Evolutionary conservation across 1,140 invertebrate genomes (phyloP).

Genomic region (Wasmannia auropunctata): DNA sequence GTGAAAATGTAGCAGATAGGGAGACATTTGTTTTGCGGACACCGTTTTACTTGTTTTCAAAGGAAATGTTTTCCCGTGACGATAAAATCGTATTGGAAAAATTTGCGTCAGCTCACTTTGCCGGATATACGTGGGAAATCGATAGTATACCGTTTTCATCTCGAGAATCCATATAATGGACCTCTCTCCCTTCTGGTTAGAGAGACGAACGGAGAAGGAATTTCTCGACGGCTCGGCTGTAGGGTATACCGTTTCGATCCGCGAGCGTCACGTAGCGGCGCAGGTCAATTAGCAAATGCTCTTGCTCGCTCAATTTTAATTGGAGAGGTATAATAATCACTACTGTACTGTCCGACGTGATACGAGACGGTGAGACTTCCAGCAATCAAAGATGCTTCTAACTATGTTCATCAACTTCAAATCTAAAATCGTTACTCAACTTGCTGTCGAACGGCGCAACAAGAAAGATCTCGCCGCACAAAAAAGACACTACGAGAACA

Average conservation of each 20-base stretch:
- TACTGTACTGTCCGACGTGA: slow-evolving; percentile 31
- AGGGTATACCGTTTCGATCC: slow-evolving; percentile 11
- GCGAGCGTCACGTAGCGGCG: slow-evolving; percentile 19
- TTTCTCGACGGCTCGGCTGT: slow-evolving; percentile 18
- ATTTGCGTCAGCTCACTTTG: slow-evolving; percentile 32
- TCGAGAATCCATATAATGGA: slow-evolving; percentile 11
- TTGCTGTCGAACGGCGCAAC: slow-evolving; percentile 55
- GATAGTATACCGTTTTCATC: slow-evolving; percentile 41
- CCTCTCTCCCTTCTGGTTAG: slow-evolving; percentile 4
- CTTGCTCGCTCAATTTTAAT: slow-evolving; percentile 41
- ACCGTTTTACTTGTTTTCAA: not conserved
- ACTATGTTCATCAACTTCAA: slow-evolving; percentile 58
- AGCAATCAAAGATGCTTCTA: slow-evolving; percentile 64
- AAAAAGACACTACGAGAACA: slow-evolving; percentile 73
- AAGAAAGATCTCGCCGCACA: slow-evolving; percentile 63
- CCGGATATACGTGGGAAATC: slow-evolving; percentile 19
- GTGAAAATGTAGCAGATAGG: not conserved
- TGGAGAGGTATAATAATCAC: slow-evolving; percentile 36
- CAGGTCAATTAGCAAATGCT: slow-evolving; percentile 32
- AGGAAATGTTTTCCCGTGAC: not conserved
- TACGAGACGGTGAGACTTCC: slow-evolving; percentile 47
- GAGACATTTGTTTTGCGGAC: not conserved
- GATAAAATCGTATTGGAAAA: slow-evolving; percentile 20
- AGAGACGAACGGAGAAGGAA: not conserved
- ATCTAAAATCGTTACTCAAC: slow-evolving; percentile 64